Conservation (phyloP, 1,140 invertebrate species). For the Notospermus geniculatus region DNA sequence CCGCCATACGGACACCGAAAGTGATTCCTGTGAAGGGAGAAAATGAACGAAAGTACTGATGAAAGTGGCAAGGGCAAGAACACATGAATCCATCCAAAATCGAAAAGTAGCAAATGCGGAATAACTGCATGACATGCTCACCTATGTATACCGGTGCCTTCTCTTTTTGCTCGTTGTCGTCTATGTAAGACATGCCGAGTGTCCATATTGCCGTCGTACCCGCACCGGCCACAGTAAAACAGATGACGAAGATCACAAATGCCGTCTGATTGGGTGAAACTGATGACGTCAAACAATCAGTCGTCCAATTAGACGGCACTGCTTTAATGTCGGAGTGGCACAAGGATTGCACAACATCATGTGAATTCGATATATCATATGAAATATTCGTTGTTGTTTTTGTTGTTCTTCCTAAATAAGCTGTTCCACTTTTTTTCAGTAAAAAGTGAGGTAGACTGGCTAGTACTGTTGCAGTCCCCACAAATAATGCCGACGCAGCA, state of each 20-base stretch:
- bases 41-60: too few species aligned
- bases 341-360: too few species aligned
- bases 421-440: too few species aligned
- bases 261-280: constrained; percentile 10
- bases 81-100: constrained; percentile 27
- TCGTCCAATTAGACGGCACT: too few species aligned
- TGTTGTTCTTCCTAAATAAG: too few species aligned
- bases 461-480: constrained; percentile 38
- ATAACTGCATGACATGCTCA: constrained; percentile 12
- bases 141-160: constrained; percentile 27
- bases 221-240: constrained; percentile 13
- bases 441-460: constrained; percentile 40
- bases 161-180: constrained; percentile 23
- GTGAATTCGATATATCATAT: too few species aligned
- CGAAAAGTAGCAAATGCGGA: not conserved
- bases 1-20: too few species aligned
- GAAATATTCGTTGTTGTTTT: too few species aligned
- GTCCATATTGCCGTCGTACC: constrained; percentile 16
- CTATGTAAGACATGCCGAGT: constrained; percentile 26
- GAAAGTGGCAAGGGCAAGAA: not conserved
- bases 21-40: too few species aligned
- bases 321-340: too few species aligned
- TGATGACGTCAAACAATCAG: not conserved
- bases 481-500: constrained; percentile 32
- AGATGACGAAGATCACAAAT: constrained; percentile 12